Conservation (phyloP, 2,113 vertebrate genomes). For the Anolis carolinensis region DNA sequence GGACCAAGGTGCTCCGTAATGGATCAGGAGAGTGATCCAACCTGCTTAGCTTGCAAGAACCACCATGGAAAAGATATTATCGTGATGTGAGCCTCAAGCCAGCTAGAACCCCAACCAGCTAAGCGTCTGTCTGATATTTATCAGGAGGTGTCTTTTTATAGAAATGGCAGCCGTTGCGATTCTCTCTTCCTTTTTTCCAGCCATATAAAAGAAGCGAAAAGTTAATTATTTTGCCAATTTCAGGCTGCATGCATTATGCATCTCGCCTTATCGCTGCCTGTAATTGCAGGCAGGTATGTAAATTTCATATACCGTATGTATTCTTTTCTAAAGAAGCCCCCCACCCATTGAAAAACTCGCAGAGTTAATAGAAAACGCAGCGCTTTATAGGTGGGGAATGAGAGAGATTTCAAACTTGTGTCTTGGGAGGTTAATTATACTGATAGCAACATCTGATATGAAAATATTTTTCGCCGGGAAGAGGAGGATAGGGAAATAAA, state of each 20-base stretch:
- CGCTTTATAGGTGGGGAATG: conserved; percentile 17
- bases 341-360: neutral
- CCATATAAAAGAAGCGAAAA: conserved; percentile 39
- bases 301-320: conserved; percentile 35
- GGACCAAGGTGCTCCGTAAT: neutral
- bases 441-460: conserved; percentile 63
- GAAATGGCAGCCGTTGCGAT: neutral
- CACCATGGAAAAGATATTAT: conserved; percentile 19
- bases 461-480: conserved; percentile 47
- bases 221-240: conserved; percentile 70
- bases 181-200: neutral
- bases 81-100: neutral
- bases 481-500: conserved; percentile 29
- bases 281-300: conserved; percentile 66
- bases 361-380: conserved; percentile 50
- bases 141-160: conserved; percentile 21
- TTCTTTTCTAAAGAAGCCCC: neutral
- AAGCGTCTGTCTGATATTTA: conserved; percentile 19
- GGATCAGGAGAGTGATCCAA: neutral
- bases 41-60: conserved; percentile 17
- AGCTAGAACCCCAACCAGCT: neutral
- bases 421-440: conserved; percentile 69
- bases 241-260: conserved; percentile 66
- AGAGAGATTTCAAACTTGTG: conserved; percentile 56
- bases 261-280: conserved; percentile 48